Percentiles rank a stretch among this genome's conserved stretches.
Conservation (phyloP, 2,888 invertebrate genomes). For the Lithophane leautieri region DNA sequence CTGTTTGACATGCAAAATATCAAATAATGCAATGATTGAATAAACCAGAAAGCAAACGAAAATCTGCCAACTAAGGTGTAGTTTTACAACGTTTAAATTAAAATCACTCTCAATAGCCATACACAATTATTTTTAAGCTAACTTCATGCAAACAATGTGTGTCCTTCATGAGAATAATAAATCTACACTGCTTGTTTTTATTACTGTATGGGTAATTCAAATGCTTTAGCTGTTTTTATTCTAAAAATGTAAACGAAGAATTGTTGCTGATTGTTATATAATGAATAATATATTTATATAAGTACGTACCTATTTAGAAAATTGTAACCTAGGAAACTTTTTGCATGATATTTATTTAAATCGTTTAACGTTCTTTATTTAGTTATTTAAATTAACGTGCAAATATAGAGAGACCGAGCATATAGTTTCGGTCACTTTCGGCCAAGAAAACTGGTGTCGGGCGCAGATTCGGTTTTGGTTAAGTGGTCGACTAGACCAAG, state of each 20-base stretch:
- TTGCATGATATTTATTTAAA: not conserved
- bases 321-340: not conserved
- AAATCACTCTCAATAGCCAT: conserved; percentile 20
- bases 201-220: not conserved
- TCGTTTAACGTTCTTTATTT: not conserved
- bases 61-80: not conserved
- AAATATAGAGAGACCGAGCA: not conserved
- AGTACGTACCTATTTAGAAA: no score
- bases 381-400: not conserved
- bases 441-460: not conserved
- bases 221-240: not conserved
- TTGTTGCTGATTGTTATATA: not conserved
- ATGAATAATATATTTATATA: no score
- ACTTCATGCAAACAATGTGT: conserved; percentile 13
- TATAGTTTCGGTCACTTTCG: not conserved
- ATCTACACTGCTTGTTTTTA: not conserved
- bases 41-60: conserved; percentile 10
- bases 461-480: not conserved
- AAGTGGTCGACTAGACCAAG: not conserved
- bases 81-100: not conserved
- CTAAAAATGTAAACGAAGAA: not conserved
- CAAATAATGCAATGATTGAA: conserved; percentile 13
- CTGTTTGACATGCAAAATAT: conserved; percentile 49
- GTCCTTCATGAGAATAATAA: not conserved
- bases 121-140: conserved; percentile 9